These are phyloP conservation scores for Sebastolobus alascanus DNA, from an alignment of 2,797 vertebrate genomes.

Conservation along the genomic window DNA sequence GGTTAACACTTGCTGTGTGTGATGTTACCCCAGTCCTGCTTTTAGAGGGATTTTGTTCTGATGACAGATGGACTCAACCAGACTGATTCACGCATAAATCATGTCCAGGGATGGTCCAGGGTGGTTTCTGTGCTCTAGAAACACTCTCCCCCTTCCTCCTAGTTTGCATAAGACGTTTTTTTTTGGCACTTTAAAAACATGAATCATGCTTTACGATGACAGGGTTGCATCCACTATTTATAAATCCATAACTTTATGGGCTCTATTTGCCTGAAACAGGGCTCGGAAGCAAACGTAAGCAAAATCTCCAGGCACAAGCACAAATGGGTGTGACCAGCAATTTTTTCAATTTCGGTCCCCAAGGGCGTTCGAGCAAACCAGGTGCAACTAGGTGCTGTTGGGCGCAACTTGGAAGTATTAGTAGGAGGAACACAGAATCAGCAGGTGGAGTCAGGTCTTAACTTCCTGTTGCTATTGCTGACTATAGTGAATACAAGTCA, in stretches of 20 bases:
- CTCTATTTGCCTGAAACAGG: not conserved
- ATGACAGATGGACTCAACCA: not conserved
- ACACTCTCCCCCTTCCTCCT: not conserved
- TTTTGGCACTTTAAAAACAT: not conserved
- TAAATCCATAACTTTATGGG: not conserved
- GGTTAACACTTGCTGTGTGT: not conserved
- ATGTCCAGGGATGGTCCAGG: not conserved
- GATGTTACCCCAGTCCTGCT: not conserved
- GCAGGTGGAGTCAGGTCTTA: not conserved
- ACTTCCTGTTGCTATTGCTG: no score
- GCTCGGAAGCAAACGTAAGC: not conserved
- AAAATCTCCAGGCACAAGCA: not conserved
- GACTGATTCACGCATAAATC: not conserved
- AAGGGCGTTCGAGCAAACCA: not conserved
- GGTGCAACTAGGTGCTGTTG: not conserved
- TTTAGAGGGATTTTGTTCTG: constrained; percentile 2
- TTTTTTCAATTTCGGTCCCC: not conserved
- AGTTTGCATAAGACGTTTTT: not conserved
- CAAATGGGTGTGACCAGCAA: not conserved
- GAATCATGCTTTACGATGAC: not conserved
- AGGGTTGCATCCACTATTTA: not conserved
- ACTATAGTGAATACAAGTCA: no score
- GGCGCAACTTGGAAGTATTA: not conserved
- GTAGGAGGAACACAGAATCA: not conserved
- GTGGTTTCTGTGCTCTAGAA: not conserved